These are phyloP conservation scores for Varanus komodoensis DNA, from an alignment of 2,113 vertebrate species.

Conservation along the genomic window DNA sequence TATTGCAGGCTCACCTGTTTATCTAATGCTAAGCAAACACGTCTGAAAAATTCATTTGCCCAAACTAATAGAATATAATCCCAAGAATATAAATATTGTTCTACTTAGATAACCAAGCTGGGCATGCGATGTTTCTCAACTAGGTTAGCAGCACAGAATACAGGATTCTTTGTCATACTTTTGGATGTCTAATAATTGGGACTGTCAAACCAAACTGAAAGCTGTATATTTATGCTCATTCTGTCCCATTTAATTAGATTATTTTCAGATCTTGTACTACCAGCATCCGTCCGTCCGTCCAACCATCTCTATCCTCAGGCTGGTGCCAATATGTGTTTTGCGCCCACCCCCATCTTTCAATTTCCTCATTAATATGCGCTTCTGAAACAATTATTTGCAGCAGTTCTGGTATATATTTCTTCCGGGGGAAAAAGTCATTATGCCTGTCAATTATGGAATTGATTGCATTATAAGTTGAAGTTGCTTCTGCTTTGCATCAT, in stretches of 20 bases:
- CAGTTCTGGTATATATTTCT: slow-evolving; percentile 55
- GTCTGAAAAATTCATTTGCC: slow-evolving; percentile 59
- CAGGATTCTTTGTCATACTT: slow-evolving; percentile 11
- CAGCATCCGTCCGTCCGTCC: slow-evolving; percentile 24
- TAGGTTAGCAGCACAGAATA: slow-evolving; percentile 9
- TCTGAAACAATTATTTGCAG: slow-evolving; percentile 56
- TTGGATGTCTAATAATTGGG: slow-evolving; percentile 47
- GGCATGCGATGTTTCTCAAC: slow-evolving; percentile 26
- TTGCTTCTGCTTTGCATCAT: slow-evolving; percentile 58
- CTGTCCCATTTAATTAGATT: slow-evolving; percentile 53
- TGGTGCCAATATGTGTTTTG: slow-evolving; percentile 49
- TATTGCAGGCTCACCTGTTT: slow-evolving; percentile 55
- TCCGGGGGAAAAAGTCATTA: slow-evolving; percentile 52
- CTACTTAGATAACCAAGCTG: slow-evolving; percentile 36
- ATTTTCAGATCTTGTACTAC: slow-evolving; percentile 52
- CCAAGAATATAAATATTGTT: slow-evolving; percentile 58
- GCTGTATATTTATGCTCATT: slow-evolving; percentile 50
- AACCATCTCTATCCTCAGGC: slow-evolving; percentile 47
- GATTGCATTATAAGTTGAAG: slow-evolving; percentile 62
- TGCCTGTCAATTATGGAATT: slow-evolving; percentile 60
- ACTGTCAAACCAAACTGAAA: slow-evolving; percentile 42
- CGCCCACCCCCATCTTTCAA: slow-evolving; percentile 53
- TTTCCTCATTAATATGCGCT: slow-evolving; percentile 67
- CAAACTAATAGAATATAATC: slow-evolving; percentile 63
- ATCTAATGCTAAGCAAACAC: slow-evolving; percentile 61